Evolutionary conservation across 2,888 invertebrate genomes (phyloP).

Genomic region (Cryptocephalus primarius): DNA sequence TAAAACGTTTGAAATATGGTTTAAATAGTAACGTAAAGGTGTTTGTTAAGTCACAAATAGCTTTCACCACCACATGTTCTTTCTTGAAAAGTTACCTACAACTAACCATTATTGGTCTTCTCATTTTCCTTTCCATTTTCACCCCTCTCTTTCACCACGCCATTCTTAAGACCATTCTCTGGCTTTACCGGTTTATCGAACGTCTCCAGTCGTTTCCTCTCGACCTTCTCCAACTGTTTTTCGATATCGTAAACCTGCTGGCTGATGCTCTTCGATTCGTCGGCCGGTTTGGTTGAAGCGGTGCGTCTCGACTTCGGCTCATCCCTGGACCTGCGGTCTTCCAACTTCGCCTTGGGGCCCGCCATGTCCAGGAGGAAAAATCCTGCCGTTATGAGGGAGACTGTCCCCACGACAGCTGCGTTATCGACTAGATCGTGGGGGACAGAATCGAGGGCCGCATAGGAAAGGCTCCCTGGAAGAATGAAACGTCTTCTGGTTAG

Average conservation of each 20-base stretch:
- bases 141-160: neutral
- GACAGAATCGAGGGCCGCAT: constrained; percentile 61
- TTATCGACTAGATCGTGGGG: constrained; percentile 57
- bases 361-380: constrained; percentile 59
- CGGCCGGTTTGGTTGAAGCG: constrained; percentile 8
- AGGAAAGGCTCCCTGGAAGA: constrained; percentile 50
- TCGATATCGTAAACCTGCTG: constrained; percentile 23
- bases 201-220: constrained; percentile 9
- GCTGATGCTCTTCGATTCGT: constrained; percentile 13
- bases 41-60: too few relatives aligned
- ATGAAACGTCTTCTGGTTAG: neutral
- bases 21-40: too few relatives aligned
- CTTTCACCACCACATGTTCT: too few relatives aligned
- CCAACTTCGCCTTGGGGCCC: constrained; percentile 43
- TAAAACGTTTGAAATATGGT: too few relatives aligned
- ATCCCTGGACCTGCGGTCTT: constrained; percentile 1
- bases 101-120: neutral
- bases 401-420: constrained; percentile 56
- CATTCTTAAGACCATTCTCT: constrained; percentile 10
- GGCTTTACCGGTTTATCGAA: constrained; percentile 7
- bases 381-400: constrained; percentile 55
- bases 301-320: constrained; percentile 8
- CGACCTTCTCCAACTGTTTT: constrained; percentile 13
- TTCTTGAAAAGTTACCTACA: too few relatives aligned
- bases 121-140: neutral